Conservation (phyloP, 2,888 invertebrate species). For the Drosophila buzzatii region DNA sequence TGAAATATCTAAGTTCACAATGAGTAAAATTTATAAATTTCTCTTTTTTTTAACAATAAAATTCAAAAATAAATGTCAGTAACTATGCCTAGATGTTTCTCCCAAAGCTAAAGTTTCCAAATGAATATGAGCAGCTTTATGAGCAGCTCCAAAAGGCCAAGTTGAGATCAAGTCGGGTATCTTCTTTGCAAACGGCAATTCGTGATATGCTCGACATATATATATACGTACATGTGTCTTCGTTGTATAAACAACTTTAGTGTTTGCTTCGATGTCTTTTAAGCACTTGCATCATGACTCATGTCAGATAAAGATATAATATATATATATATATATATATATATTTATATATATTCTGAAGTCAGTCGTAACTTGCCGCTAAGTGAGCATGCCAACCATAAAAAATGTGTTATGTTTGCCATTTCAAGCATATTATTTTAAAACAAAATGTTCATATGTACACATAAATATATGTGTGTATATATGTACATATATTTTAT, state of each 20-base stretch:
- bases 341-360: constrained; percentile 13
- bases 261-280: not conserved
- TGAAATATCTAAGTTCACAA: not conserved
- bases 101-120: constrained; percentile 2
- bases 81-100: constrained; percentile 22
- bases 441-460: constrained; percentile 26
- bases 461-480: not conserved
- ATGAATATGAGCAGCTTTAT: not conserved
- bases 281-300: constrained; percentile 42
- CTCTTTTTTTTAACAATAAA: not conserved
- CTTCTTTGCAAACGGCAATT: constrained; percentile 19
- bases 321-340: constrained; percentile 12
- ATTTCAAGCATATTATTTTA: constrained; percentile 41
- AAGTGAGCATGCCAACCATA: constrained; percentile 43
- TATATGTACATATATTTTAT: constrained; percentile 5
- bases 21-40: not conserved
- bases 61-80: not conserved
- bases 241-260: not conserved
- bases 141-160: constrained; percentile 13
- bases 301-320: constrained; percentile 36
- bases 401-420: constrained; percentile 57
- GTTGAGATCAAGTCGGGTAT: constrained; percentile 17
- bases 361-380: constrained; percentile 23
- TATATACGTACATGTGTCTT: not conserved
- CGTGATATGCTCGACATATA: constrained; percentile 23